phyloP scores from a whole-genome alignment of 2,888 invertebrate species.

The Empis livida region DNA sequence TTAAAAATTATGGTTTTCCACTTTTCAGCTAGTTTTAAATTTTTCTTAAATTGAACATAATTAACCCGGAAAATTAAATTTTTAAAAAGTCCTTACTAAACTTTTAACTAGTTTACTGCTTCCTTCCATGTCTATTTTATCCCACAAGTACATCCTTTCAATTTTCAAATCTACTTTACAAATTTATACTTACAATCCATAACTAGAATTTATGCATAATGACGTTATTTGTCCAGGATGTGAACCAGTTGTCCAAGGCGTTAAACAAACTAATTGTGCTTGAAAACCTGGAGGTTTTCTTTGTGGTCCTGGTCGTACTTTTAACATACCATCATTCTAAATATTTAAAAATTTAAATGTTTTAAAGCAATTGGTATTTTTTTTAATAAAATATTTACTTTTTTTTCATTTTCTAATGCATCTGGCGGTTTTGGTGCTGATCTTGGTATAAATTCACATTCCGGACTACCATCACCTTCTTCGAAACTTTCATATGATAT shows the following conservation, averaged over 20 bases:
- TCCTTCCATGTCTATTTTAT: too few relatives aligned
- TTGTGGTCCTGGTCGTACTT: conserved; percentile 60
- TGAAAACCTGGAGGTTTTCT: conserved; percentile 95
- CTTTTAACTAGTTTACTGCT: neutral
- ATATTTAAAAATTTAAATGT: conserved; percentile 8
- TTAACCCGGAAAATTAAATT: too few relatives aligned
- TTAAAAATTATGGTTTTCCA: too few relatives aligned
- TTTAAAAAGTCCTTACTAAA: too few relatives aligned
- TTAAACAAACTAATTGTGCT: conserved; percentile 86
- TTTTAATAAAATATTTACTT: conserved; percentile 25
- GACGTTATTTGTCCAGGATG: conserved; percentile 77
- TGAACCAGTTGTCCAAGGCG: conserved; percentile 65
- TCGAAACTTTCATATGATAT: conserved; percentile 72
- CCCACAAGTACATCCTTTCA: too few relatives aligned
- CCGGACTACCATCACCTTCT: conserved; percentile 66
- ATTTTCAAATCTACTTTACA: too few relatives aligned
- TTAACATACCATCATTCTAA: conserved; percentile 40
- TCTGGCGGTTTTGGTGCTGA: conserved; percentile 35
- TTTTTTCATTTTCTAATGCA: conserved; percentile 35
- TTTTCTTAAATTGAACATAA: too few relatives aligned
- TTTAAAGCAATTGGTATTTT: neutral
- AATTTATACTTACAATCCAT: conserved; percentile 71
- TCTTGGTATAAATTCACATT: conserved; percentile 58
- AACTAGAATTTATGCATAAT: conserved; percentile 88
- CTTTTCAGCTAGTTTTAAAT: too few relatives aligned